Percentiles rank a stretch among this genome's conserved stretches.
Evolutionary conservation across 2,888 invertebrate genomes (phyloP).

Genomic region (Empis stercorea): DNA sequence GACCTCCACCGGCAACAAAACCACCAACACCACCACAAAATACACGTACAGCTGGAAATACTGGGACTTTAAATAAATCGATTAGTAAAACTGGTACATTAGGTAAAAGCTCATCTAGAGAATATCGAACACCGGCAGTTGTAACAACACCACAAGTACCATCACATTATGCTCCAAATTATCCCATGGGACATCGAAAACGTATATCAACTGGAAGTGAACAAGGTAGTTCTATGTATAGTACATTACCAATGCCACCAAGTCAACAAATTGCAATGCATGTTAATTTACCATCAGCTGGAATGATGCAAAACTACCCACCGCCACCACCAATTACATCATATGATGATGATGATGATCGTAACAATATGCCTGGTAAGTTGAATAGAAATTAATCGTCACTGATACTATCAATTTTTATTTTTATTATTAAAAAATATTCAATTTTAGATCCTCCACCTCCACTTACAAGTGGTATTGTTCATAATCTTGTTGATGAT

Average conservation of each 20-base stretch:
- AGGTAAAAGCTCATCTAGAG: slow-evolving; percentile 50
- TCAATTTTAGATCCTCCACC: slow-evolving; percentile 56
- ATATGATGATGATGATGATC: slow-evolving; percentile 30
- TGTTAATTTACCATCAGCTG: slow-evolving; percentile 40
- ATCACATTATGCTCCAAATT: slow-evolving; percentile 83
- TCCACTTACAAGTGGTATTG: slow-evolving; percentile 55
- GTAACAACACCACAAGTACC: slow-evolving; percentile 87
- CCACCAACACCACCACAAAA: slow-evolving; percentile 58
- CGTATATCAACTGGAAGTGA: slow-evolving; percentile 22
- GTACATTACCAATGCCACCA: slow-evolving; percentile 53
- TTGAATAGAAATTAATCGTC: slow-evolving; percentile 14
- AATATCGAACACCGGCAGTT: slow-evolving; percentile 83
- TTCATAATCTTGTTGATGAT: slow-evolving; percentile 27
- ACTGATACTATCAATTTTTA: not conserved
- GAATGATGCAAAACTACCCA: slow-evolving; percentile 69
- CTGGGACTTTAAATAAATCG: slow-evolving; percentile 35
- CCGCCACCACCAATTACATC: slow-evolving; percentile 45
- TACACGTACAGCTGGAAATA: slow-evolving; percentile 24
- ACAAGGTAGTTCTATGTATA: slow-evolving; percentile 58
- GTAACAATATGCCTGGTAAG: slow-evolving; percentile 65
- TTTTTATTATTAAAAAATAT: not conserved
- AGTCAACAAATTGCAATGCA: slow-evolving; percentile 32
- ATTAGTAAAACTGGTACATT: slow-evolving; percentile 34
- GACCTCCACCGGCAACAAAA: slow-evolving; percentile 81
- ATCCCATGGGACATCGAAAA: slow-evolving; percentile 60